Percentiles rank a stretch among this genome's conserved stretches.
Conservation (phyloP, 2,797 vertebrate species). For the Takifugu rubripes region DNA sequence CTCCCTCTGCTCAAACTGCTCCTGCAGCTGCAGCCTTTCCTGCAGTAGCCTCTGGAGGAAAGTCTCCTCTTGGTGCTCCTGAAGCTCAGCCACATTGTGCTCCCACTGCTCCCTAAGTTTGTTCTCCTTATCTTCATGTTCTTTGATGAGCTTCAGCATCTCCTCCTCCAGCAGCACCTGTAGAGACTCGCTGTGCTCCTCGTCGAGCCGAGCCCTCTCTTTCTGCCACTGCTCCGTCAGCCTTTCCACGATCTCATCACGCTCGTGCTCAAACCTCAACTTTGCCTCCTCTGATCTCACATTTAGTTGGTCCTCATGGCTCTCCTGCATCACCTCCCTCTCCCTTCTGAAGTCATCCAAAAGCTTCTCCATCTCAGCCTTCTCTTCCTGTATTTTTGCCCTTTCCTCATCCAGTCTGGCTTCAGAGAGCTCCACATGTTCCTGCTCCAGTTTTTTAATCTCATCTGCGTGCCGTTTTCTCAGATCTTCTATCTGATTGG, state of each 20-base stretch:
- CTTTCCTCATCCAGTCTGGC: constrained; percentile 53
- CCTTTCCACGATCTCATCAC: constrained; percentile 37
- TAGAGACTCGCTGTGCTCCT: constrained; percentile 61
- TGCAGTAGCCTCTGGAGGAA: constrained; percentile 30
- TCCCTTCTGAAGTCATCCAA: constrained; percentile 53
- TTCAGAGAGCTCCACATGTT: constrained; percentile 41
- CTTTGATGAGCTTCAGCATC: constrained; percentile 60
- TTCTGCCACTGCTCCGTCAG: constrained; percentile 64
- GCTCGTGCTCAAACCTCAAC: constrained; percentile 48
- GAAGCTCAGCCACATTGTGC: constrained; percentile 36
- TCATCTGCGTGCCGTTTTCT: constrained; percentile 42
- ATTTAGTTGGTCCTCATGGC: constrained; percentile 48
- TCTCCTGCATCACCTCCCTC: constrained; percentile 42
- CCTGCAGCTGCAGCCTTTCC: constrained; percentile 40
- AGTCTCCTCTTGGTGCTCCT: constrained; percentile 38
- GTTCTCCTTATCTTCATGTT: constrained; percentile 69
- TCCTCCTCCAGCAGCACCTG: constrained; percentile 69
- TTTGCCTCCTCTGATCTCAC: constrained; percentile 58
- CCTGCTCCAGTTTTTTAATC: constrained; percentile 46
- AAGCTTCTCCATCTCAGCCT: constrained; percentile 46
- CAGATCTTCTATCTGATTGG: constrained; percentile 51
- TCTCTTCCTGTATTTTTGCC: constrained; percentile 41
- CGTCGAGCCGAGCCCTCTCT: constrained; percentile 63
- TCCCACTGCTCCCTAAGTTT: constrained; percentile 53
- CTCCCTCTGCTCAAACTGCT: constrained; percentile 56